phyloP scores from a whole-genome alignment of 2,888 invertebrate species.

The Anodontia alba region DNA sequence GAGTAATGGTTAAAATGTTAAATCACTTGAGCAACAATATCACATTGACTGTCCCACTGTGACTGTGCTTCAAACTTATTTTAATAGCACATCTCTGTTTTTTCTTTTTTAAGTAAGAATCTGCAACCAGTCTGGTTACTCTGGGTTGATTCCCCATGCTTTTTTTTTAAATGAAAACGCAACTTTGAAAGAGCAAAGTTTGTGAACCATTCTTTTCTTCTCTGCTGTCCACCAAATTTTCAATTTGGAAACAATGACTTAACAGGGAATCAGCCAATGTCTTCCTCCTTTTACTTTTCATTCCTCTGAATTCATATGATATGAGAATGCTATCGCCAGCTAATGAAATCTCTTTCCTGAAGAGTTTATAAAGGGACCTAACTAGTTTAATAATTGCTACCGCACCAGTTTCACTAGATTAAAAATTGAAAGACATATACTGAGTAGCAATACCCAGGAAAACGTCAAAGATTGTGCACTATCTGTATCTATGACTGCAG shows the following conservation, averaged over 20 bases:
- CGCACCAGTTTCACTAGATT: conserved; percentile 19
- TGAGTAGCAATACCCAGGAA: conserved; percentile 35
- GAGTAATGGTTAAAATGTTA: no score
- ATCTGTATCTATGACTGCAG: conserved; percentile 44
- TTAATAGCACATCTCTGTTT: neutral
- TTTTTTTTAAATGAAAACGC: neutral
- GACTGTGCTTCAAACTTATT: neutral
- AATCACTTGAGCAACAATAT: neutral
- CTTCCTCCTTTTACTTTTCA: neutral
- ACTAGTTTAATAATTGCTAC: neutral
- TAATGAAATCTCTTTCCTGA: neutral
- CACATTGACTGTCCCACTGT: neutral
- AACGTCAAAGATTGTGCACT: conserved; percentile 30
- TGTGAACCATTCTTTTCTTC: neutral
- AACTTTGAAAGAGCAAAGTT: neutral
- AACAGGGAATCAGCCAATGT: no score
- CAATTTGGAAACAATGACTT: neutral
- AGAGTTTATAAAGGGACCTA: conserved; percentile 9
- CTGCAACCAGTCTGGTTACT: neutral
- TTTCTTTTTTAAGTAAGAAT: neutral
- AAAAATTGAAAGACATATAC: conserved; percentile 49
- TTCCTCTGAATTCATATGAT: neutral
- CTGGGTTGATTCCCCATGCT: neutral
- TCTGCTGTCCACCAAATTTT: neutral
- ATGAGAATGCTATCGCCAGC: neutral